Evolutionary conservation across 2,888 invertebrate species (phyloP), one percentile per base, ranked within the genome.

Genomic region (Oegoconia quadripuncta): DNA sequence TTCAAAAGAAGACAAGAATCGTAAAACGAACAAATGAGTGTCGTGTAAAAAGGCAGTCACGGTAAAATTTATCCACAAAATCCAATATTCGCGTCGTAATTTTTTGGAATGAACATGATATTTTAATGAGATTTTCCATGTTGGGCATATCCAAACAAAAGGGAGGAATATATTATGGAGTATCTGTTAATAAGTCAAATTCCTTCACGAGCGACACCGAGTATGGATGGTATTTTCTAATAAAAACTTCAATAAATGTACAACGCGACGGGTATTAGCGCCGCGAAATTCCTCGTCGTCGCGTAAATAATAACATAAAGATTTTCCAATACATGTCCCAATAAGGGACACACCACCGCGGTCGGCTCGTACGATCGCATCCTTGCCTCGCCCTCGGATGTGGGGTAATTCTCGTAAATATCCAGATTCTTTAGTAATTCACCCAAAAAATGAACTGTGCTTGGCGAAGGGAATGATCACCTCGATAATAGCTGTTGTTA

Each of bases 291-390:
- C 71, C 65, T 61, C 54, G 55, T 61, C 54, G 55, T 61, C 57
- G 69, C 68, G 69, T 74, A 75, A 75, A 80, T 80, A 81, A 80
- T 78, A 79, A 78, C 73, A 73, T 70, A 74, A 76, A 76, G 68
- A 76, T 76, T 79, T 73, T 77, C 74, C 74, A 79, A 78, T 77
- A 77, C 72, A 64, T 69, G 69, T 61, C 61, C 66, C 69, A 65
- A 72, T 73, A 77, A 64, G 63, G 63, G 55, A 44, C 43, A 41
- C 39, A 43, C 44, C 44, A 47, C 38, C 28, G 44, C 41, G 42
- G 42, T 42, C 36, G 28, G 18, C 34, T 13, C 12, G 15, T 33
- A 13, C 9, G 33, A 23, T 15, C 15, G 1, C 11, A 20, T 12
- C 33, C 9, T 17, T 22, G 11, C 12, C 5, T 9, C 28, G 22